These are phyloP conservation scores for Heliocidaris tuberculata DNA, from an alignment of 35 echinoderm and acorn worm genomes.

Conservation along the genomic window DNA sequence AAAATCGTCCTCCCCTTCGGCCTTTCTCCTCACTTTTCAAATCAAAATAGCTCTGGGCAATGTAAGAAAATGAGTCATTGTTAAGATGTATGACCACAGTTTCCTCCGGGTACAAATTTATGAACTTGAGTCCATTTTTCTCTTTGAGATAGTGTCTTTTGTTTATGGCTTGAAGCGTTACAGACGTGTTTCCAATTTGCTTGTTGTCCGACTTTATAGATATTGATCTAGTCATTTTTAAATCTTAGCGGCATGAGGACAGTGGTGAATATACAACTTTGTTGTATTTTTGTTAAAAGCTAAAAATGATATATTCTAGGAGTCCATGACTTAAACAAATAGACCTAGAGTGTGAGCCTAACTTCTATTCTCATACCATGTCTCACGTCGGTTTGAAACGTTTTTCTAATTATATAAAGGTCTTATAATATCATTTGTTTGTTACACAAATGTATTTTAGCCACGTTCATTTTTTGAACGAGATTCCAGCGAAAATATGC, in stretches of 20 bases:
- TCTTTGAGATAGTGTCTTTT: not conserved
- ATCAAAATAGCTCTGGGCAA: not conserved
- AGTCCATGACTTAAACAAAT: too few species aligned
- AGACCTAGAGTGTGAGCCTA: too few species aligned
- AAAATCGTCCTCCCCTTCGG: not conserved
- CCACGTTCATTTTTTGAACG: too few species aligned
- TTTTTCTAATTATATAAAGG: too few species aligned
- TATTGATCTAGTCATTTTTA: not conserved
- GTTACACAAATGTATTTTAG: too few species aligned
- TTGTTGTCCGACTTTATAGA: not conserved
- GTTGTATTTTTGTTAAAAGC: not conserved
- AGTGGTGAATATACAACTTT: not conserved
- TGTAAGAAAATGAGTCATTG: not conserved
- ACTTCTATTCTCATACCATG: too few species aligned
- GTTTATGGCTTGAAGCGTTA: not conserved
- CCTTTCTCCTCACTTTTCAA: not conserved
- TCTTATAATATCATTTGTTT: too few species aligned
- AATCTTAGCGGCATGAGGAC: not conserved
- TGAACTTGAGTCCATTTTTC: not conserved
- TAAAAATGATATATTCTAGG: not conserved
- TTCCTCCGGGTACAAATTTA: not conserved
- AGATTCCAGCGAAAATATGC: too few species aligned
- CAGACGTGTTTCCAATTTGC: not conserved
- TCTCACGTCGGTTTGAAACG: too few species aligned
- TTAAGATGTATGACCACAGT: not conserved